phyloP scores from a whole-genome alignment of 2,888 invertebrate species.

The Nomada fucata region DNA sequence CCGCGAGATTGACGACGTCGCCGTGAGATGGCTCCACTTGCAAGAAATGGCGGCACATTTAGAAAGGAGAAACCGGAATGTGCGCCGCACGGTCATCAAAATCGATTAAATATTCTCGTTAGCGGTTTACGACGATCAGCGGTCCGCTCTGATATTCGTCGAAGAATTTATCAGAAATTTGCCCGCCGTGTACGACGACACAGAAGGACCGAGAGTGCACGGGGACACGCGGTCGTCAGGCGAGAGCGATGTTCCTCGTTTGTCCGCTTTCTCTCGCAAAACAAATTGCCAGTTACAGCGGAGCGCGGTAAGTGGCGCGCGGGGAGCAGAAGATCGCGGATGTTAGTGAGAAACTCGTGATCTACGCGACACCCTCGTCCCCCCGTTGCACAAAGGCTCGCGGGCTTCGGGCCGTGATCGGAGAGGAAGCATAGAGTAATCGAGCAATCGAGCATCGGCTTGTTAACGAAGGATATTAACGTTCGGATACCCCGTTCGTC shows the following conservation, averaged over 20 bases:
- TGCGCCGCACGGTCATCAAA: background rate
- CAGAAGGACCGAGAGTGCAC: too few relatives aligned
- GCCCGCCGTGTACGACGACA: too few relatives aligned
- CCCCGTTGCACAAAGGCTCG: conserved; percentile 7
- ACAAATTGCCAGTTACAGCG: background rate
- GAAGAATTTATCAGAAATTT: too few relatives aligned
- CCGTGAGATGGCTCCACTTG: conserved; percentile 62
- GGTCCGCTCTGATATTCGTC: too few relatives aligned
- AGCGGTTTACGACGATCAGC: too few relatives aligned
- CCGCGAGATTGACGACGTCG: background rate
- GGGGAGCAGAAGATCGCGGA: conserved; percentile 39
- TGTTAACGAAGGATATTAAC: conserved; percentile 6
- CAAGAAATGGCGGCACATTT: background rate
- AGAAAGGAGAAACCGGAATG: background rate
- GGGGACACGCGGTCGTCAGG: background rate
- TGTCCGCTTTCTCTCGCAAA: conserved; percentile 42
- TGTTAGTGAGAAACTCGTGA: conserved; percentile 30
- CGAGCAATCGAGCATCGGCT: conserved; percentile 11
- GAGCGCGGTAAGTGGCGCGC: conserved; percentile 10
- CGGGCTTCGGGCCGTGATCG: conserved; percentile 11
- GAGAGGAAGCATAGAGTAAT: conserved; percentile 6
- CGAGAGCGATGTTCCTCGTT: conserved; percentile 23
- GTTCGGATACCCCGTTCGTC: conserved; percentile 8
- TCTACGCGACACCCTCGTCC: conserved; percentile 14
- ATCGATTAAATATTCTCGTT: too few relatives aligned